phyloP scores from a whole-genome alignment of 2,797 vertebrate genomes.

The Toxotes lorentzi region DNA sequence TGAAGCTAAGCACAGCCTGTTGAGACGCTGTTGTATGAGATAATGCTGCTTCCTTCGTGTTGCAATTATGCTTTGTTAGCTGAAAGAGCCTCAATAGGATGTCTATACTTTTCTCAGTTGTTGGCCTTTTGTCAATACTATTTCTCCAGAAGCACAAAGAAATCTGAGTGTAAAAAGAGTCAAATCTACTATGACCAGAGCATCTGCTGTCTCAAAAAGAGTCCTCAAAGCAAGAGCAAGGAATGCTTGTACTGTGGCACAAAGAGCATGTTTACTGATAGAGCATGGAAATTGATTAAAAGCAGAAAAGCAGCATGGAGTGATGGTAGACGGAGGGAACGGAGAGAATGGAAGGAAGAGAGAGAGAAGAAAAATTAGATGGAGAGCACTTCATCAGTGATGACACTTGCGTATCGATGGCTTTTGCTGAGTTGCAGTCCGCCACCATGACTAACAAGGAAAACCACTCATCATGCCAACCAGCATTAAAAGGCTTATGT shows the following conservation, averaged over 20 bases:
- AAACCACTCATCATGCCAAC: constrained; percentile 74
- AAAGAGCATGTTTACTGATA: constrained; percentile 77
- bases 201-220: constrained; percentile 65
- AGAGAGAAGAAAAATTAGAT: constrained; percentile 33
- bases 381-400: constrained; percentile 73
- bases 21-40: not conserved
- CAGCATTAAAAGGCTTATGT: constrained; percentile 57
- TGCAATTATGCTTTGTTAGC: constrained; percentile 1
- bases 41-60: not conserved
- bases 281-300: constrained; percentile 82
- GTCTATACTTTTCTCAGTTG: not conserved
- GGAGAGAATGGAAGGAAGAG: constrained; percentile 30
- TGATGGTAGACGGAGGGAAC: constrained; percentile 39
- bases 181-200: constrained; percentile 16
- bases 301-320: constrained; percentile 68
- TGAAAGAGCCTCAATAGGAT: not conserved
- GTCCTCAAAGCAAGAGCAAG: constrained; percentile 68
- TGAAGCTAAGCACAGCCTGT: not conserved
- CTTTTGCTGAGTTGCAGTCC: constrained; percentile 57
- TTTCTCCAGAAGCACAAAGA: constrained; percentile 18
- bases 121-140: not conserved
- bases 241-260: constrained; percentile 78
- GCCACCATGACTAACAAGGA: constrained; percentile 71
- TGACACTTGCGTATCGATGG: constrained; percentile 63
- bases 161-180: constrained; percentile 33